phyloP scores from a whole-genome alignment of 2,797 vertebrate genomes.

The Phyllotis vaccarum region DNA sequence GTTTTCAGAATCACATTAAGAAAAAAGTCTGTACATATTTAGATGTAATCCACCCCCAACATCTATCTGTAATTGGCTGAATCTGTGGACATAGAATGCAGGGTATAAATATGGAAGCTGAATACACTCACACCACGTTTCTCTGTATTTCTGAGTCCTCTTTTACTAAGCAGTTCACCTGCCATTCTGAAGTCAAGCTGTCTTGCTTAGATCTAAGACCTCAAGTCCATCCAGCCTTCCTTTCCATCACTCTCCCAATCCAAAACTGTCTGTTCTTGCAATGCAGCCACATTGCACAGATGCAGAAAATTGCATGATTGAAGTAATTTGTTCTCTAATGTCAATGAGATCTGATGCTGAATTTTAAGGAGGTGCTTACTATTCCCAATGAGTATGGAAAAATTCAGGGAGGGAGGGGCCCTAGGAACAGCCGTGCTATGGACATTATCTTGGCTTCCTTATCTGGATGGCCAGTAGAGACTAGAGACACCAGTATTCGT shows the following conservation, averaged over 20 bases:
- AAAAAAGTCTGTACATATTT: neutral
- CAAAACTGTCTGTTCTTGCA: neutral
- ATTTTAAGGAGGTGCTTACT: slow-evolving; percentile 16
- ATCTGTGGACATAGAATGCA: neutral
- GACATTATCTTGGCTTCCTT: neutral
- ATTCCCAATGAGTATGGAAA: neutral
- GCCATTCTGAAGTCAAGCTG: neutral
- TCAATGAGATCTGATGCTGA: slow-evolving; percentile 21
- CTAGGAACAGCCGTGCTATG: neutral
- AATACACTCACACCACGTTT: neutral
- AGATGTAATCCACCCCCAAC: neutral
- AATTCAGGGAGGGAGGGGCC: neutral
- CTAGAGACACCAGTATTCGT: neutral
- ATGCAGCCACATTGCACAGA: neutral
- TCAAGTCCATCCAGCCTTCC: neutral
- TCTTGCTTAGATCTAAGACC: neutral
- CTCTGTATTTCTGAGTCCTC: neutral
- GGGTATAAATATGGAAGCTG: neutral
- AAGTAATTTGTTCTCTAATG: slow-evolving; percentile 1
- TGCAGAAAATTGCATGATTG: neutral
- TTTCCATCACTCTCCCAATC: neutral
- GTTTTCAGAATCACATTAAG: neutral
- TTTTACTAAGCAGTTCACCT: neutral
- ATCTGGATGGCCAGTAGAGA: neutral
- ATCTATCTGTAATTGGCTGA: neutral